Evolutionary conservation across 2,888 invertebrate genomes (phyloP).

Genomic region (Ormyrus rosae): DNA sequence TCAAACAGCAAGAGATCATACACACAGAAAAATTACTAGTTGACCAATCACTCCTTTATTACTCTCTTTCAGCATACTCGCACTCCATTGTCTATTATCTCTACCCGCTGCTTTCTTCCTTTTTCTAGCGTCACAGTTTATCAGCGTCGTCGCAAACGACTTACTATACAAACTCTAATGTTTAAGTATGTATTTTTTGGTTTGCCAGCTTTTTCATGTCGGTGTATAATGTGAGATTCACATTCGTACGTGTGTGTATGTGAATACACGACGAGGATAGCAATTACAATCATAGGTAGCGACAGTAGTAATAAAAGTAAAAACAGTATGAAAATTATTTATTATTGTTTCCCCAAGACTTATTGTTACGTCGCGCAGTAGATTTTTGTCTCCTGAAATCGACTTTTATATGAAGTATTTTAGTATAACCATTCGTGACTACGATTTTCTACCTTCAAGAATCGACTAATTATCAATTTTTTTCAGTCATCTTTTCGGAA

Average conservation of each 20-base stretch:
- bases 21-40: slow-evolving; percentile 1
- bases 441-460: no score
- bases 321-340: slow-evolving; percentile 74
- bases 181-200: slow-evolving; percentile 47
- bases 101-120: not conserved
- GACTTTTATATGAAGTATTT: not conserved
- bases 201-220: slow-evolving; percentile 19
- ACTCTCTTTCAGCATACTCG: slow-evolving; percentile 8
- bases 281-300: slow-evolving; percentile 68
- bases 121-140: not conserved
- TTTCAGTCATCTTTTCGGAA: no score
- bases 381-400: not conserved
- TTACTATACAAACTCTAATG: slow-evolving; percentile 67
- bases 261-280: slow-evolving; percentile 57
- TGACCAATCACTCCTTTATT: slow-evolving; percentile 1
- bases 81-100: slow-evolving; percentile 6
- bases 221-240: slow-evolving; percentile 54
- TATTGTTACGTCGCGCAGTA: slow-evolving; percentile 65
- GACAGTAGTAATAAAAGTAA: slow-evolving; percentile 72
- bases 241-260: slow-evolving; percentile 54
- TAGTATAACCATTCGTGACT: not conserved
- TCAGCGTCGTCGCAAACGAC: slow-evolving; percentile 56
- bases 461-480: no score
- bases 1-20: not conserved
- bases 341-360: slow-evolving; percentile 67